Evolutionary conservation across 2,888 invertebrate species (phyloP).

Genomic region (Diploptera punctata): DNA sequence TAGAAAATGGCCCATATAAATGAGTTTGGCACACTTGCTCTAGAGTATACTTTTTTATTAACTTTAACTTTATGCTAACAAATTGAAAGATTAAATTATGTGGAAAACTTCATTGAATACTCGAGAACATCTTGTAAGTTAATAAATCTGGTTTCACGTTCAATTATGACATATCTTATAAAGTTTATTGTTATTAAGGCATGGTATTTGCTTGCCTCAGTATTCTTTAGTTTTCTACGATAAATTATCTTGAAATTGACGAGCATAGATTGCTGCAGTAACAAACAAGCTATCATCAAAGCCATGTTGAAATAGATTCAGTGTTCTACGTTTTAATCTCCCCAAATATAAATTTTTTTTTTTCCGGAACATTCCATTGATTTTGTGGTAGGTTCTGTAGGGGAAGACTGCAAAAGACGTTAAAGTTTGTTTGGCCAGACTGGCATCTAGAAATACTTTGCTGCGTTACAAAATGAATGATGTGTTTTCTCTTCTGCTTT

Average conservation of each 20-base stretch:
- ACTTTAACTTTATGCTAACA: not conserved
- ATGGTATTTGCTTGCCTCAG: not conserved
- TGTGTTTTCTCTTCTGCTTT: not conserved
- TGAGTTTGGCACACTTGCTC: too few species aligned
- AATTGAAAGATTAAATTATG: not conserved
- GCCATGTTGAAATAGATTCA: not conserved
- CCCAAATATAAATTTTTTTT: conserved; percentile 1
- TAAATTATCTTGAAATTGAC: not conserved
- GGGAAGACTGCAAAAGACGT: not conserved
- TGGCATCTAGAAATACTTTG: not conserved
- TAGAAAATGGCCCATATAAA: too few species aligned
- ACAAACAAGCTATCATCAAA: not conserved
- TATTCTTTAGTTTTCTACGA: not conserved
- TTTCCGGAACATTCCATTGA: conserved; percentile 12
- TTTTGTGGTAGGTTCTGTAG: conserved; percentile 18
- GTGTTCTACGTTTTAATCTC: not conserved
- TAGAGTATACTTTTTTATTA: too few species aligned
- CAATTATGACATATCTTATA: not conserved
- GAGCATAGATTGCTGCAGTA: not conserved
- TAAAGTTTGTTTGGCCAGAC: not conserved
- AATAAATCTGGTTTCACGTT: not conserved
- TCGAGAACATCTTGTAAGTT: not conserved
- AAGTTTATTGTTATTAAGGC: conserved; percentile 1
- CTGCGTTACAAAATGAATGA: not conserved
- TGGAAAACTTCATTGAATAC: not conserved